Conservation (phyloP, 2,797 vertebrate species). For the Sarcophilus harrisii region DNA sequence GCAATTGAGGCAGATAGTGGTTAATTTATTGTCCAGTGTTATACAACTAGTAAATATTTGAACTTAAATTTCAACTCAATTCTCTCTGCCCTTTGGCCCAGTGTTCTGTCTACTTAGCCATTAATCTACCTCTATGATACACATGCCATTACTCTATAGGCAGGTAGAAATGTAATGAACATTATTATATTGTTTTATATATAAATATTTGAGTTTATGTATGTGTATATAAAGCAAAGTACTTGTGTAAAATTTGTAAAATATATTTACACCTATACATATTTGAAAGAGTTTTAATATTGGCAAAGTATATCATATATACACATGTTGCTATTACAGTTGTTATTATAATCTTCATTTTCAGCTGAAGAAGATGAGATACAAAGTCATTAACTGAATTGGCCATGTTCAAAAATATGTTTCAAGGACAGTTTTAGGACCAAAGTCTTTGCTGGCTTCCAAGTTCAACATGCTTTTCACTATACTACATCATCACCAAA, state of each 20-base stretch:
- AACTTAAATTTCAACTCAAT: neutral
- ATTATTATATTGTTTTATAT: neutral
- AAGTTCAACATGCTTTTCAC: neutral
- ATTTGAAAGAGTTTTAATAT: neutral
- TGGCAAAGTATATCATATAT: neutral
- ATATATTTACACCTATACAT: neutral
- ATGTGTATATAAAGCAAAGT: neutral
- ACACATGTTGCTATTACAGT: neutral
- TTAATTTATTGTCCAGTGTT: neutral
- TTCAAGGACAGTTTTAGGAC: neutral
- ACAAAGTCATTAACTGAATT: neutral
- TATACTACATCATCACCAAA: neutral
- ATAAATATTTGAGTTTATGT: neutral
- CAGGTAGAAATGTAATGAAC: neutral
- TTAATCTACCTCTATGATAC: neutral
- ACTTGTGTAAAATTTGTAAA: neutral
- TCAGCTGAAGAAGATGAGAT: neutral
- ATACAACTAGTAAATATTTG: neutral
- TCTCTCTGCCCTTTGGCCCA: neutral
- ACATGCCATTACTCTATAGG: neutral
- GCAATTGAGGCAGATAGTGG: neutral
- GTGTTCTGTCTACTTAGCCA: neutral
- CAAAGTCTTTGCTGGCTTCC: neutral
- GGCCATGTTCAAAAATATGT: neutral
- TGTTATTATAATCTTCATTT: neutral